Evolutionary conservation across 2,113 vertebrate genomes (phyloP).

Genomic region (Nothocercus nigrocapillus): DNA sequence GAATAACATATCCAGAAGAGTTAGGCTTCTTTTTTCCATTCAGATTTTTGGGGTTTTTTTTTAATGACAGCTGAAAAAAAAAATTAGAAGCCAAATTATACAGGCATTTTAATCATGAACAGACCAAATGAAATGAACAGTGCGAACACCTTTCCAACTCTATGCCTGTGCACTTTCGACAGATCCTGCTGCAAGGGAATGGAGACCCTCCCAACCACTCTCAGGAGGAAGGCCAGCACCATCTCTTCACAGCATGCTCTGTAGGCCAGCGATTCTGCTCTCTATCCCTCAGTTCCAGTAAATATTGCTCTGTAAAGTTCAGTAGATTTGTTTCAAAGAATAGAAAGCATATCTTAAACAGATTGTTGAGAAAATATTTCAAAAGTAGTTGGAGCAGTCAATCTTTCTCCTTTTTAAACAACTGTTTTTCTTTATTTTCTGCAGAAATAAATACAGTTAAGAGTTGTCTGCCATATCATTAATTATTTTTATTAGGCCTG

Average conservation of each 20-base stretch:
- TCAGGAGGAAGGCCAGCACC: not conserved
- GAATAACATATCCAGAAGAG: not conserved
- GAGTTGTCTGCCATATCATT: not conserved
- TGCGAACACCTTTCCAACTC: not conserved
- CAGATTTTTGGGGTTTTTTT: not conserved
- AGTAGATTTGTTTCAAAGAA: not conserved
- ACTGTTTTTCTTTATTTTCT: not conserved
- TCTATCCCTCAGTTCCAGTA: not conserved
- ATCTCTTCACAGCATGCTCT: not conserved
- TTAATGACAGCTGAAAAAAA: not conserved
- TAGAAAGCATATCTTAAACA: not conserved
- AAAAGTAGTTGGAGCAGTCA: not conserved
- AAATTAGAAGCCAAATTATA: not conserved
- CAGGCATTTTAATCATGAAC: not conserved
- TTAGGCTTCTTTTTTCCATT: not conserved
- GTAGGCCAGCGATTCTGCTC: not conserved
- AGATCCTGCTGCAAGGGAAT: not conserved
- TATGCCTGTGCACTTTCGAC: not conserved
- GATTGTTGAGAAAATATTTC: not conserved
- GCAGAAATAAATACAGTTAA: not conserved
- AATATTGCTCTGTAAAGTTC: not conserved
- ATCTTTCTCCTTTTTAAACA: not conserved
- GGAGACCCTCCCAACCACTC: accelerated
- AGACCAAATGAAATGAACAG: not conserved
- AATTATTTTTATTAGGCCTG: not conserved